Percentiles rank a stretch among this genome's conserved stretches.
phyloP scores from a whole-genome alignment of 2,888 invertebrate species.

The Meghimatium bilineatum region DNA sequence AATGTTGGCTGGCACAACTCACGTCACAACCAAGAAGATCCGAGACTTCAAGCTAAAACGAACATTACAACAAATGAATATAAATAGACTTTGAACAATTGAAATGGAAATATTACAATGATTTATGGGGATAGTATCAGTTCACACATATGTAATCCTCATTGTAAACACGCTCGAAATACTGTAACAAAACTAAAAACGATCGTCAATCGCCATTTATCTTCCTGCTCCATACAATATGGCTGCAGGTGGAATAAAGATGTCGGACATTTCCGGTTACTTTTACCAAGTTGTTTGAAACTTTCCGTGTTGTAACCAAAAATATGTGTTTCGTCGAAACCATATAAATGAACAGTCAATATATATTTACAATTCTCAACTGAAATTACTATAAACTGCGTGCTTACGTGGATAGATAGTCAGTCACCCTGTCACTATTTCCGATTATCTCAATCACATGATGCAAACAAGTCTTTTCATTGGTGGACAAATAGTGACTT shows the following conservation, averaged over 20 bases:
- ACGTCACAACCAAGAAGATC: background rate
- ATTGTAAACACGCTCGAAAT: no score
- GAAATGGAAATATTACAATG: no score
- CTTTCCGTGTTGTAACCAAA: background rate
- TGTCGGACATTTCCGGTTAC: constrained; percentile 35
- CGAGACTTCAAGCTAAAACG: background rate
- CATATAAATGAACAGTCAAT: background rate
- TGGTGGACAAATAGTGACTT: constrained; percentile 41
- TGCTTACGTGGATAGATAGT: constrained; percentile 43
- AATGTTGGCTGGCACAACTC: background rate
- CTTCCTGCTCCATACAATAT: constrained; percentile 32
- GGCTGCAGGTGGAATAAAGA: constrained; percentile 29
- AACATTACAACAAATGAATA: background rate
- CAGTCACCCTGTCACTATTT: constrained; percentile 57
- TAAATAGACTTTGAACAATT: no score
- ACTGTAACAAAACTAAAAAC: no score
- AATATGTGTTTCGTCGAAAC: background rate
- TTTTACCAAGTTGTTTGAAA: background rate
- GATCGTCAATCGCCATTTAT: background rate
- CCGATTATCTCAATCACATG: constrained; percentile 54
- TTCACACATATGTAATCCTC: no score
- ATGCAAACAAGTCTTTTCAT: constrained; percentile 40
- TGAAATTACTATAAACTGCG: background rate
- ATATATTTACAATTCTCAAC: background rate
- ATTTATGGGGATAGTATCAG: no score